Evolutionary conservation across 1,140 invertebrate species (phyloP).

Genomic region (Trissolcus basalis): DNA sequence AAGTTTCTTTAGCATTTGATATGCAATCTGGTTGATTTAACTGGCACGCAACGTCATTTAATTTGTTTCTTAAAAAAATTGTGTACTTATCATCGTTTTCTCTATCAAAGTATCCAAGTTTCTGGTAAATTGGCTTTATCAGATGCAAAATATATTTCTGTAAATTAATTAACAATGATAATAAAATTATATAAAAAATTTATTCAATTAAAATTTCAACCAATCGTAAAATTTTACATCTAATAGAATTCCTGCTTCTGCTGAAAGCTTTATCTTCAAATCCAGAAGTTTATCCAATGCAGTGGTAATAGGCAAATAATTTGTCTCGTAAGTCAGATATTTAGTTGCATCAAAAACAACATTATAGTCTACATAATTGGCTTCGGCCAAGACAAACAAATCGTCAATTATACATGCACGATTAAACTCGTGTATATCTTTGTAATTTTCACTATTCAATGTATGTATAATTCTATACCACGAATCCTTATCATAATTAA

Average conservation of each 20-base stretch:
- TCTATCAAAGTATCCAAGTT: conserved; percentile 66
- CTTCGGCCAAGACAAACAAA: conserved; percentile 80
- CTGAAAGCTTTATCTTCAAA: conserved; percentile 71
- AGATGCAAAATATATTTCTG: conserved; percentile 75
- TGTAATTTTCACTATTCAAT: conserved; percentile 74
- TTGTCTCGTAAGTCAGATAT: conserved; percentile 75
- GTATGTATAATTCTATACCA: conserved; percentile 80
- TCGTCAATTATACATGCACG: conserved; percentile 89
- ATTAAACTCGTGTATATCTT: conserved; percentile 82
- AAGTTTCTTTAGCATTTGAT: conserved; percentile 26
- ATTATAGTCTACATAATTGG: conserved; percentile 80
- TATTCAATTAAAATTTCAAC: too few species aligned
- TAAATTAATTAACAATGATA: neutral
- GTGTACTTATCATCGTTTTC: conserved; percentile 20
- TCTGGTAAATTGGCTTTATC: conserved; percentile 68
- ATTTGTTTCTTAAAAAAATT: conserved; percentile 28
- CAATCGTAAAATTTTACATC: neutral
- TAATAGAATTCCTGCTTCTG: conserved; percentile 47
- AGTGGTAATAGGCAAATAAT: conserved; percentile 77
- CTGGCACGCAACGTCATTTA: conserved; percentile 38
- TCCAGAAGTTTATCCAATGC: conserved; percentile 70
- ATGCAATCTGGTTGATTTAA: conserved; percentile 33
- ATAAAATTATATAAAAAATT: neutral
- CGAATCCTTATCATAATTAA: conserved; percentile 83
- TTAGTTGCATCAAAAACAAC: conserved; percentile 78